Evolutionary conservation across 2,888 invertebrate species (phyloP).

Genomic region (Ormyrus rosae): DNA sequence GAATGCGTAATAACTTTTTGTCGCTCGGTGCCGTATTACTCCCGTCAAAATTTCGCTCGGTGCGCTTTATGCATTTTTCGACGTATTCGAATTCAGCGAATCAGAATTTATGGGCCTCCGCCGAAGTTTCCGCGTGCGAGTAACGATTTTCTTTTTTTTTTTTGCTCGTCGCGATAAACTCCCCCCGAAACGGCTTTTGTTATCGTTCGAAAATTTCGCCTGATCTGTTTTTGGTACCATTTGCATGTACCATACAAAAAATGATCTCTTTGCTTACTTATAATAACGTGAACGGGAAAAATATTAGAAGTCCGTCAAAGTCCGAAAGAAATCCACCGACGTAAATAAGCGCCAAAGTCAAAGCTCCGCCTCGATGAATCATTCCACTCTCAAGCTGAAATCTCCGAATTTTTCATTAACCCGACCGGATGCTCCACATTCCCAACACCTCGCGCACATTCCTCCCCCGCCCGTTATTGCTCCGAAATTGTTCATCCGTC

Average conservation of each 20-base stretch:
- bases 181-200: constrained; percentile 24
- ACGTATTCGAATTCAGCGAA: constrained; percentile 27
- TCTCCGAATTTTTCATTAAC: constrained; percentile 19
- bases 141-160: not conserved
- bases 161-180: constrained; percentile 25
- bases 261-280: not conserved
- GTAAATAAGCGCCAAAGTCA: not conserved
- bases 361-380: not conserved
- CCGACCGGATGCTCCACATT: constrained; percentile 11
- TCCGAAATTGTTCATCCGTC: constrained; percentile 26
- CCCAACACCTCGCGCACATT: not conserved
- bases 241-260: too few species aligned
- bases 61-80: constrained; percentile 14
- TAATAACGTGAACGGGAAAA: not conserved
- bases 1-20: not conserved
- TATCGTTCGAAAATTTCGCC: constrained; percentile 26
- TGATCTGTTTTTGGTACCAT: constrained; percentile 2
- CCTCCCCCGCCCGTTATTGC: not conserved
- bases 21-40: not conserved
- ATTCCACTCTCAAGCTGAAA: not conserved
- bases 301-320: not conserved
- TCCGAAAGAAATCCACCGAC: not conserved
- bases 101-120: constrained; percentile 27
- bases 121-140: constrained; percentile 2
- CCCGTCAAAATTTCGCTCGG: not conserved